A percentile compares a stretch with the other conserved stretches of the same genome.
Conservation (phyloP, 2,113 vertebrate genomes). For the Nesogale talazaci region DNA sequence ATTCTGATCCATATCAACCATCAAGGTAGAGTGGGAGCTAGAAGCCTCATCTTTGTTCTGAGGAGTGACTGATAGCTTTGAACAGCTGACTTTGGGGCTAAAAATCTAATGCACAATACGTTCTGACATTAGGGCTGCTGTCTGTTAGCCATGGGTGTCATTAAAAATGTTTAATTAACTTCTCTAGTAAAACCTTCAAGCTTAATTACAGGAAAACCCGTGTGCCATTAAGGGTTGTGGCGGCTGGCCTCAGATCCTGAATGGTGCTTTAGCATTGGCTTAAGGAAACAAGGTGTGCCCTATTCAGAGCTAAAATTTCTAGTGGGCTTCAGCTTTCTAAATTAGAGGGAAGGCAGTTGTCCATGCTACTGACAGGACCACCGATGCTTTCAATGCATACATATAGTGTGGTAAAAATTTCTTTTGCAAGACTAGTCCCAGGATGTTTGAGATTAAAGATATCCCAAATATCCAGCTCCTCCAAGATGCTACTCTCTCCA, state of each 20-base stretch:
- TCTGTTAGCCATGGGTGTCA: no score
- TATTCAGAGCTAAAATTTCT: slow-evolving; percentile 46
- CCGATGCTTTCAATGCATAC: background rate
- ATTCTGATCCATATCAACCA: no score
- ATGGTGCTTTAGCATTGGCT: slow-evolving; percentile 60
- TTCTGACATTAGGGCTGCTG: no score
- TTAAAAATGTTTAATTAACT: slow-evolving; percentile 73
- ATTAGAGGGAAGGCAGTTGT: background rate
- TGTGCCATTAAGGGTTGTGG: slow-evolving; percentile 35
- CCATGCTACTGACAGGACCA: background rate
- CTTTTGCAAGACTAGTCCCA: no score
- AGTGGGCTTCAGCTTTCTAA: background rate
- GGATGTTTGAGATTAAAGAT: no score
- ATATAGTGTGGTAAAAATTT: background rate
- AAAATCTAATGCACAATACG: no score
- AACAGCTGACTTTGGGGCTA: no score
- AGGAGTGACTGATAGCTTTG: no score
- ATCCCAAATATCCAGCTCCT: no score
- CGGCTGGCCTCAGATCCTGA: slow-evolving; percentile 56
- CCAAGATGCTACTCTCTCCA: no score
- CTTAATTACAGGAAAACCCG: slow-evolving; percentile 61
- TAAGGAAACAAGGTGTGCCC: slow-evolving; percentile 40
- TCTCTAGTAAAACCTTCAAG: slow-evolving; percentile 74
- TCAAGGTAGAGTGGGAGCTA: no score
- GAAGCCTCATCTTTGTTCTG: no score